These are phyloP conservation scores for Mechanitis messenoides DNA, from an alignment of 2,888 invertebrate genomes.

Conservation along the genomic window DNA sequence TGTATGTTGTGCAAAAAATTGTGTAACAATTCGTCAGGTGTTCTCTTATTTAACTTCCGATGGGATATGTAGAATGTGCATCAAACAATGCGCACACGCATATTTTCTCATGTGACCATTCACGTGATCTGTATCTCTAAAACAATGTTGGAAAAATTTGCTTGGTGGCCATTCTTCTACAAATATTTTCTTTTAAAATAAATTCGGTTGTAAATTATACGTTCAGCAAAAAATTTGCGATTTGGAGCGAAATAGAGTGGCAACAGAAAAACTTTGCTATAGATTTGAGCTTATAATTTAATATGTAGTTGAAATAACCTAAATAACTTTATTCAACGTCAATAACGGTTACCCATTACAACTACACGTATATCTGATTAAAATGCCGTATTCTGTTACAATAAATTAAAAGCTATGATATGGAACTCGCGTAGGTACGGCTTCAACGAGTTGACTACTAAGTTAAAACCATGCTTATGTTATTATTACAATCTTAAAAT, in stretches of 20 bases:
- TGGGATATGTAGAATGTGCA: slow-evolving; percentile 47
- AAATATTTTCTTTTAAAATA: slow-evolving; percentile 20
- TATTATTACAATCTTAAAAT: background rate
- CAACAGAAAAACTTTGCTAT: slow-evolving; percentile 37
- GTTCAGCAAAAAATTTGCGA: slow-evolving; percentile 45
- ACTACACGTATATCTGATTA: background rate
- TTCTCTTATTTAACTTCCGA: slow-evolving; percentile 66
- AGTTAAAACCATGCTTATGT: background rate
- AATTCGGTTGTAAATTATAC: slow-evolving; percentile 23
- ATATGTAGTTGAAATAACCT: slow-evolving; percentile 21
- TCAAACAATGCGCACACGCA: slow-evolving; percentile 24
- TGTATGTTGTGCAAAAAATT: slow-evolving; percentile 54
- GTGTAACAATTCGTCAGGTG: slow-evolving; percentile 56
- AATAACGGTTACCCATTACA: slow-evolving; percentile 6
- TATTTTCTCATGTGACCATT: slow-evolving; percentile 30
- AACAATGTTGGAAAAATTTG: slow-evolving; percentile 11
- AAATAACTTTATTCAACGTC: slow-evolving; percentile 18
- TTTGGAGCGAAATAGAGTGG: slow-evolving; percentile 50
- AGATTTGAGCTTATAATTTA: slow-evolving; percentile 20
- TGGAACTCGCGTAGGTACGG: slow-evolving; percentile 11
- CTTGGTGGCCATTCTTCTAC: slow-evolving; percentile 9
- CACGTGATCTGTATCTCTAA: slow-evolving; percentile 28
- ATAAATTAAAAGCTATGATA: slow-evolving; percentile 13
- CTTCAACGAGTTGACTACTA: slow-evolving; percentile 3
- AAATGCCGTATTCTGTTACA: slow-evolving; percentile 7